Evolutionary conservation across 2,797 vertebrate species (phyloP).

Genomic region (Rhadinocentrus ornatus): DNA sequence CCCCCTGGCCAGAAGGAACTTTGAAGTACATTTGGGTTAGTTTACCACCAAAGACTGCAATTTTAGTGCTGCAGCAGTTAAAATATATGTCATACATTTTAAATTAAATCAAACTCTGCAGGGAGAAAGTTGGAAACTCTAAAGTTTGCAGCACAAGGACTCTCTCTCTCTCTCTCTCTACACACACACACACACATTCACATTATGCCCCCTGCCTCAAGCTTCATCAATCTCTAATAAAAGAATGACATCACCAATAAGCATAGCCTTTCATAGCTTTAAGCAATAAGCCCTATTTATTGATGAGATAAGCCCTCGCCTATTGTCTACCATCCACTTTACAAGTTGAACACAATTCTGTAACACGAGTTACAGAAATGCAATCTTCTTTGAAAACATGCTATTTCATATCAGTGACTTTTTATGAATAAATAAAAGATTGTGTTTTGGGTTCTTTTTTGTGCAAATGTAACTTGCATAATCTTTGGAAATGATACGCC

Average conservation of each 20-base stretch:
- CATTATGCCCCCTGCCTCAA: slow-evolving; percentile 75
- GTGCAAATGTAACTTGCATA: background rate
- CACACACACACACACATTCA: slow-evolving; percentile 52
- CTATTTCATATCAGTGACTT: background rate
- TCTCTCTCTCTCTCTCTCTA: no score
- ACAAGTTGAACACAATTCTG: no score
- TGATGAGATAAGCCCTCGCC: slow-evolving; percentile 88
- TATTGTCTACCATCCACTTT: slow-evolving; percentile 88
- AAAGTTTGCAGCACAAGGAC: slow-evolving; percentile 55
- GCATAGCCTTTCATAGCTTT: slow-evolving; percentile 83
- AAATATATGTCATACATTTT: slow-evolving; percentile 82
- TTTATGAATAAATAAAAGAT: background rate
- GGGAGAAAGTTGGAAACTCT: slow-evolving; percentile 68
- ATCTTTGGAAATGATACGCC: slow-evolving; percentile 15
- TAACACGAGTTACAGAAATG: slow-evolving; percentile 41
- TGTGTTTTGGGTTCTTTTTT: background rate
- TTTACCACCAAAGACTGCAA: slow-evolving; percentile 78
- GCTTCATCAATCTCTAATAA: slow-evolving; percentile 84
- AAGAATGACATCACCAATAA: slow-evolving; percentile 91
- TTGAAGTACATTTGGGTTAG: slow-evolving; percentile 80
- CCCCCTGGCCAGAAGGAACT: slow-evolving; percentile 79
- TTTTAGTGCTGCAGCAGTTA: slow-evolving; percentile 70
- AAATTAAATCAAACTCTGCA: slow-evolving; percentile 76
- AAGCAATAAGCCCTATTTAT: slow-evolving; percentile 90
- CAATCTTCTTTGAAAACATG: background rate